phyloP scores from a whole-genome alignment of 2,797 vertebrate genomes.

The Gymnoscopelus microlampas region DNA sequence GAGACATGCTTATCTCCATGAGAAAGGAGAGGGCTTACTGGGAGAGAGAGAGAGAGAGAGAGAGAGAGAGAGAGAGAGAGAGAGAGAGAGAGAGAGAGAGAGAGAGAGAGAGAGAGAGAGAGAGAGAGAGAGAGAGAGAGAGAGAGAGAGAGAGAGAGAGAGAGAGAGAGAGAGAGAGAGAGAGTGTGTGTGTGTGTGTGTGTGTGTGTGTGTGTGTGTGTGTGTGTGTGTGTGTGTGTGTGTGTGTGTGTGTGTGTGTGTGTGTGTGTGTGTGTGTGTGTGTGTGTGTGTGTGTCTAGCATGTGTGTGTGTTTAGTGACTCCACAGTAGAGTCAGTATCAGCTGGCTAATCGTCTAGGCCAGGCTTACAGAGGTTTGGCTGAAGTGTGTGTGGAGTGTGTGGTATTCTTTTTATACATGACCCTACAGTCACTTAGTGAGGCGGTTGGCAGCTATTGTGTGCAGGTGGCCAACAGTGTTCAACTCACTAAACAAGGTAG shows the following conservation, averaged over 20 bases:
- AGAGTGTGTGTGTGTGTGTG: constrained; percentile 37
- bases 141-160: constrained; percentile 22
- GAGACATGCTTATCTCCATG: constrained; percentile 76
- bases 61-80: too few species aligned
- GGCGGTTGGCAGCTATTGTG: too few species aligned
- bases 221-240: not conserved
- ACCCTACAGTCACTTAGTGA: too few species aligned
- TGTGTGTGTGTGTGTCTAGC: constrained; percentile 1
- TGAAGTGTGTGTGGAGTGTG: constrained; percentile 37
- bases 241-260: constrained; percentile 2
- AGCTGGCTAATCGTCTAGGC: constrained; percentile 68
- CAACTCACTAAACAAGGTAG: too few species aligned
- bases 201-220: constrained; percentile 44
- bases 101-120: too few species aligned
- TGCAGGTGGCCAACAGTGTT: too few species aligned
- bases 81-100: too few species aligned
- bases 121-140: too few species aligned
- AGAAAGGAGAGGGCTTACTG: constrained; percentile 63
- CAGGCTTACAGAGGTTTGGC: constrained; percentile 28
- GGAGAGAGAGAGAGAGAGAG: constrained; percentile 28
- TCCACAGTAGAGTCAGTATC: constrained; percentile 67
- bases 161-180: too few species aligned
- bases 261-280: constrained; percentile 25
- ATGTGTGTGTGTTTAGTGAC: constrained; percentile 46
- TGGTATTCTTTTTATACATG: not conserved